Evolutionary conservation across 2,888 invertebrate genomes (phyloP), one percentile per base, ranked within the genome.

Genomic region (Sinhomidia bicolor): DNA sequence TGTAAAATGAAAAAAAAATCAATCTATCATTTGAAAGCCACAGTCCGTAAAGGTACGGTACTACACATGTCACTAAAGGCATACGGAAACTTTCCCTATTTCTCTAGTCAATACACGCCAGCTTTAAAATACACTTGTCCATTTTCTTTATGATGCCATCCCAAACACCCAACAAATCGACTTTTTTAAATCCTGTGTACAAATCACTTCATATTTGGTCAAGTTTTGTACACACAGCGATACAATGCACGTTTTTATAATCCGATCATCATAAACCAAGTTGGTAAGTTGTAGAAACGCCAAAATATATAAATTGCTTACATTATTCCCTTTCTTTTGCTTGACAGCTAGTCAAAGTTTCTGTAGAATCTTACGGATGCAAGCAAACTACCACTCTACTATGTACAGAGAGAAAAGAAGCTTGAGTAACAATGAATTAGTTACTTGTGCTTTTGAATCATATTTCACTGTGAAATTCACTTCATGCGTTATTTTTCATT

Each of bases 121-220:
- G n/a, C n/a, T n/a, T n/a, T n/a, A n/a, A n/a, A n/a, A n/a, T n/a
- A n/a, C n/a, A n/a, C n/a, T n/a, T n/a, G n/a, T n/a, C n/a, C n/a
- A n/a, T n/a, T n/a, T n/a, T n/a, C n/a, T n/a, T n/a, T n/a, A n/a
- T n/a, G n/a, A n/a, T n/a, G n/a, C n/a, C n/a, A n/a, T 36, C 36
- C 36, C 36, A 36, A 36, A 6, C 20, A n/a, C 57, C 20, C 6
- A 57, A 2, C 29, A 60, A 60, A 23, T 65, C 65, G n/a, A 36
- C 32, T 68, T 36, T 68, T 36, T 68, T 36, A 68, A 68, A 32
- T 4, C n/a, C n/a, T 12, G 5, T 47, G 17, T 57, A 83, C 76
- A 84, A 84, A 84, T 84, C 84, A 84, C 74, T 76, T 84, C 76
- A 84, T 84, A 71, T 84, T 84, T 84, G 84, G 84, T 84, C 23